Conservation (phyloP, 2,113 vertebrate genomes). For the Tricholaema leucomelas region DNA sequence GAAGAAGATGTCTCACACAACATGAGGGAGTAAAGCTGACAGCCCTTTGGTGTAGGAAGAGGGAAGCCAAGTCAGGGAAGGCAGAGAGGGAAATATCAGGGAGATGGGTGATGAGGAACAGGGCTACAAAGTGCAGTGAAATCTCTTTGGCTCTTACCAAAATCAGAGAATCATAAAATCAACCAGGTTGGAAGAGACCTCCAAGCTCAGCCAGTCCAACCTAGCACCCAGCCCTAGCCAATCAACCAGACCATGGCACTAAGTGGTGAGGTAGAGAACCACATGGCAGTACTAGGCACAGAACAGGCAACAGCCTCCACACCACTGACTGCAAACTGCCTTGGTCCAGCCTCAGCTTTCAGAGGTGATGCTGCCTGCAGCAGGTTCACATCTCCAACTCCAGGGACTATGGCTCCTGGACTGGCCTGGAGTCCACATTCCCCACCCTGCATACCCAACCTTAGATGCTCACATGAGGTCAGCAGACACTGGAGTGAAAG, state of each 20-base stretch:
- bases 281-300: fast-evolving
- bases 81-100: background rate
- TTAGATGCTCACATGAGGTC: fast-evolving
- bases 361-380: background rate
- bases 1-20: background rate
- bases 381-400: background rate
- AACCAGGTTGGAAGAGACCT: no score
- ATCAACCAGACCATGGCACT: no score
- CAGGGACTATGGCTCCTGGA: background rate
- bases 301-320: background rate
- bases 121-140: background rate
- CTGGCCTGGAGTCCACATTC: background rate
- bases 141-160: background rate
- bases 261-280: background rate
- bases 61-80: background rate
- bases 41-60: background rate
- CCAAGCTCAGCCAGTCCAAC: no score
- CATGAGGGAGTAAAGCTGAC: background rate
- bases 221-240: no score
- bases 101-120: background rate
- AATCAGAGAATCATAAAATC: no score
- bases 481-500: background rate
- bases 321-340: background rate
- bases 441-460: background rate
- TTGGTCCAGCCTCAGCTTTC: background rate